A percentile compares a stretch with the other conserved stretches of the same genome.
phyloP scores from a whole-genome alignment of 2,113 vertebrate genomes.

The Trogon surrucura region DNA sequence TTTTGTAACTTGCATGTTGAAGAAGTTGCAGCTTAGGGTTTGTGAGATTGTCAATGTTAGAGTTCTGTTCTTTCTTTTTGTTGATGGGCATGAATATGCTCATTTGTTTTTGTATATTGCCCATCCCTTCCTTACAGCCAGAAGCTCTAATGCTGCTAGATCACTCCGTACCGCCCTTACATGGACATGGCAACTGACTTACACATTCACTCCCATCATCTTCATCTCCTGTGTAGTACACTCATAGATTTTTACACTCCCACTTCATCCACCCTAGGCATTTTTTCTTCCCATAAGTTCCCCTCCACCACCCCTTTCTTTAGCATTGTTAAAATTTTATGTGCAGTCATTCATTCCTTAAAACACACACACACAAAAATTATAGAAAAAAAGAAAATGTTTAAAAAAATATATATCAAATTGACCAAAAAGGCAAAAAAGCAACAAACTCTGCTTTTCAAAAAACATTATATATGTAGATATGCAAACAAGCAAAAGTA shows the following conservation, averaged over 20 bases:
- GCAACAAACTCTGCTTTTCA: constrained; percentile 68
- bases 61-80: constrained; percentile 96
- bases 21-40: constrained; percentile 99
- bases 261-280: constrained; percentile 68
- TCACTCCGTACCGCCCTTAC: constrained; percentile 99
- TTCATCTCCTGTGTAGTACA: constrained; percentile 97
- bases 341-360: constrained; percentile 89
- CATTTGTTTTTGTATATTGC: constrained; percentile 99
- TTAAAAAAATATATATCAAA: constrained; percentile 86
- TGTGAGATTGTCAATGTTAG: constrained; percentile 99
- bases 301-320: constrained; percentile 77
- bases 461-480: constrained; percentile 44
- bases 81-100: constrained; percentile 99
- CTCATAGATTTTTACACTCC: constrained; percentile 87
- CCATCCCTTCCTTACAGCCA: constrained; percentile 99
- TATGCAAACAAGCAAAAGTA: constrained; percentile 68
- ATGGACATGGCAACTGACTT: constrained; percentile 99
- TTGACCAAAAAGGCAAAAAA: constrained; percentile 73
- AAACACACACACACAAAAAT: constrained; percentile 84
- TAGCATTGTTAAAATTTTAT: constrained; percentile 87
- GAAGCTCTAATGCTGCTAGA: constrained; percentile 99
- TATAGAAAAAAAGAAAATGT: constrained; percentile 83
- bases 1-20: constrained; percentile 93
- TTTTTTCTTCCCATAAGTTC: constrained; percentile 74
- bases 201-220: constrained; percentile 95